These are phyloP conservation scores for Chiroxiphia lanceolata DNA, from an alignment of 2,797 vertebrate genomes.

Conservation along the genomic window DNA sequence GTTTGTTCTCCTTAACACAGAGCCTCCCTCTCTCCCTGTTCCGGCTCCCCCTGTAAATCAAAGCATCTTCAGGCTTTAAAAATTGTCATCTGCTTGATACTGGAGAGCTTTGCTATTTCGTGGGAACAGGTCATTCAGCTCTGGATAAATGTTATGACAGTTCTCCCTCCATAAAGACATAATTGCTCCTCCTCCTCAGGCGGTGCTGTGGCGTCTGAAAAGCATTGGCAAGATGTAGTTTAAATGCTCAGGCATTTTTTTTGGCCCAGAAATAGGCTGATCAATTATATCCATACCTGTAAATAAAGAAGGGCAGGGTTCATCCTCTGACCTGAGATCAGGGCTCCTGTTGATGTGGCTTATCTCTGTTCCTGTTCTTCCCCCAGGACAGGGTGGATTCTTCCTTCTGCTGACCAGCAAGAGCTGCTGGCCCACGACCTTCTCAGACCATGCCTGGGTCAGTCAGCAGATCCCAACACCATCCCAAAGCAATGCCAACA, in stretches of 20 bases:
- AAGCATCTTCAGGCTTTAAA: not conserved
- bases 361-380: not conserved
- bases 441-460: not conserved
- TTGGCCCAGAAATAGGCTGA: not conserved
- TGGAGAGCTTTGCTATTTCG: not conserved
- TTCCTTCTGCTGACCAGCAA: not conserved
- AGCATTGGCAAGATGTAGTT: not conserved
- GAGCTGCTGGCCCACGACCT: not conserved
- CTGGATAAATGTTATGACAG: not conserved
- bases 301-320: not conserved
- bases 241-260: not conserved
- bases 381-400: not conserved
- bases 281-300: not conserved
- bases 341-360: not conserved
- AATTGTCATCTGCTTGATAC: not conserved
- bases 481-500: not conserved
- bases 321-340: not conserved
- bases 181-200: not conserved
- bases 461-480: not conserved
- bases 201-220: not conserved
- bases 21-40: not conserved
- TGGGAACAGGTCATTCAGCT: not conserved
- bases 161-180: not conserved
- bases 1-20: not conserved
- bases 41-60: not conserved